A percentile compares a stretch with the other conserved stretches of the same genome.
phyloP scores from a whole-genome alignment of 2,113 vertebrate species.

The Paramormyrops kingsleyae region DNA sequence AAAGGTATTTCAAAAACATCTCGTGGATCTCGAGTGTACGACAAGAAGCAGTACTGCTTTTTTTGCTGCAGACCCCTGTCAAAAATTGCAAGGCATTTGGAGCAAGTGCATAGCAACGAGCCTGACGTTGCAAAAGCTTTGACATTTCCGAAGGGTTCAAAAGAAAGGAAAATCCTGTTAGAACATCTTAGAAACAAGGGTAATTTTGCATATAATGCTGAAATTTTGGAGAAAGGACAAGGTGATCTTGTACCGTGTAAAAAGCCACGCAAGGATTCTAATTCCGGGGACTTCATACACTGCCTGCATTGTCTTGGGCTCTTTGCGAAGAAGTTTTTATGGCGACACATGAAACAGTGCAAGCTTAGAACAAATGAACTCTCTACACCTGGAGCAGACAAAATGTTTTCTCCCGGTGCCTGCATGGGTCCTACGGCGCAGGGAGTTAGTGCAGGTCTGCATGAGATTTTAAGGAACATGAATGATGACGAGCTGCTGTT shows the following conservation, averaged over 20 bases:
- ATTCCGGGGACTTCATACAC: conserved; percentile 14
- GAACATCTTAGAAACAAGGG: conserved; percentile 17
- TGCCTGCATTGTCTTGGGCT: conserved; percentile 21
- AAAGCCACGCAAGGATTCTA: background rate
- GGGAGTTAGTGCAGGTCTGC: background rate
- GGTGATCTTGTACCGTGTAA: conserved; percentile 17
- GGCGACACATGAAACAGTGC: conserved; percentile 19
- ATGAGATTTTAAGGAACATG: background rate
- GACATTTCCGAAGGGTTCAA: conserved; percentile 14
- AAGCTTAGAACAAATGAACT: background rate
- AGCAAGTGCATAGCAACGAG: background rate
- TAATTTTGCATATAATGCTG: conserved; percentile 22
- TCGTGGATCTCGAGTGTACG: background rate
- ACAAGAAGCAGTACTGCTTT: conserved; percentile 5
- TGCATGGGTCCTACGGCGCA: background rate
- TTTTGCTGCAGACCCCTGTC: conserved; percentile 9
- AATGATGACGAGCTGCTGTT: background rate
- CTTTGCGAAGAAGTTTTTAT: conserved; percentile 12
- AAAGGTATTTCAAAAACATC: background rate
- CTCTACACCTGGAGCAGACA: background rate
- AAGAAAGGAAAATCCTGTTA: background rate
- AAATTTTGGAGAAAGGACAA: conserved; percentile 5
- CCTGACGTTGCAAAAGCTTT: conserved; percentile 12
- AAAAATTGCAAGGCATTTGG: conserved; percentile 18
- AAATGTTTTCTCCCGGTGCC: background rate